These are phyloP conservation scores for Drosophila meridiana DNA, from an alignment of 2,888 invertebrate genomes.

Conservation along the genomic window DNA sequence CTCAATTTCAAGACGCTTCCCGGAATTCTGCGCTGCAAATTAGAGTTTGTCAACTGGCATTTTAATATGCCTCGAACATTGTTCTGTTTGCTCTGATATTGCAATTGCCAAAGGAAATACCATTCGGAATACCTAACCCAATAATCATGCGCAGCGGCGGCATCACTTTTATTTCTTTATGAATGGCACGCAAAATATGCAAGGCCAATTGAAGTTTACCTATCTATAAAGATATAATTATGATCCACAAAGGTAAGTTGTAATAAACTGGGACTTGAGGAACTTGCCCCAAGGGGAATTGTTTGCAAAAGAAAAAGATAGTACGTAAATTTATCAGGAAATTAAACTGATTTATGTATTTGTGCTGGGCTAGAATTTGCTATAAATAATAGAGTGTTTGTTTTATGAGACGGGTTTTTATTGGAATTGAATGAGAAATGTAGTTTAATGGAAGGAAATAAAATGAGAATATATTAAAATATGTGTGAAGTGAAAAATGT, in stretches of 20 bases:
- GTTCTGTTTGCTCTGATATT: conserved; percentile 28
- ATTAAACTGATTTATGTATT: not conserved
- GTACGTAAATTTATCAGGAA: not conserved
- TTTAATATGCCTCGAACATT: conserved; percentile 46
- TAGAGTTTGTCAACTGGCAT: conserved; percentile 69
- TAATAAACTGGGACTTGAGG: not conserved
- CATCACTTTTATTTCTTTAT: conserved; percentile 11
- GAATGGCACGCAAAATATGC: conserved; percentile 27
- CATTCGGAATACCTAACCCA: conserved; percentile 12
- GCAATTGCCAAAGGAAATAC: conserved; percentile 46
- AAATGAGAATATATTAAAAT: too few relatives aligned
- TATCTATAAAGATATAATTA: conserved; percentile 6
- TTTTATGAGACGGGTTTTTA: too few relatives aligned
- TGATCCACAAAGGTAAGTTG: conserved; percentile 11
- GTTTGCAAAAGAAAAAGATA: not conserved
- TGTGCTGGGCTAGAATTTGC: not conserved
- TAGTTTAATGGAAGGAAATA: too few relatives aligned
- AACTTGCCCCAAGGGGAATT: not conserved
- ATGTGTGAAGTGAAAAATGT: too few relatives aligned
- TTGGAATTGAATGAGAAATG: too few relatives aligned
- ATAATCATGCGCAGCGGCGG: conserved; percentile 10
- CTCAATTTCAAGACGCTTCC: conserved; percentile 53
- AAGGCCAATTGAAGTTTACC: conserved; percentile 14
- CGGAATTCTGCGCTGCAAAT: conserved; percentile 63
- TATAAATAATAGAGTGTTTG: not conserved